Percentiles rank a stretch among this genome's conserved stretches.
Conservation (phyloP, 2,888 invertebrate genomes). For the Apamea crenata region DNA sequence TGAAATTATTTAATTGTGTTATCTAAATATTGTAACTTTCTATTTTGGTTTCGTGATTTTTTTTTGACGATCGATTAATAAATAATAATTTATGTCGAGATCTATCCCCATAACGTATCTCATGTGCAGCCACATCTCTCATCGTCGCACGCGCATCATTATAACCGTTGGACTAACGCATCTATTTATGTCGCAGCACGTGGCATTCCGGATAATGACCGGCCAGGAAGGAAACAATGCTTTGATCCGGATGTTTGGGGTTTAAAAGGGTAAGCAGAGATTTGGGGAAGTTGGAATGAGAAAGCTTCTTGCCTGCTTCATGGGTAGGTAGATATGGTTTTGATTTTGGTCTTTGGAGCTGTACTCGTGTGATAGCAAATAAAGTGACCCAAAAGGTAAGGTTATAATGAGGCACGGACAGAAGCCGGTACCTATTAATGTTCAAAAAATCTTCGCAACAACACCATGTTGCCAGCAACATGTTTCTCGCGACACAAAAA, state of each 20-base stretch:
- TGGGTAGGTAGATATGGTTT: neutral
- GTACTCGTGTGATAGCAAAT: neutral
- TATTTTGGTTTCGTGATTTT: too few relatives aligned
- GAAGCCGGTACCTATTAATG: neutral
- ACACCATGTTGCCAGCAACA: neutral
- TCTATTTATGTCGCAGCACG: conserved; percentile 65
- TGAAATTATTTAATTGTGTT: too few relatives aligned
- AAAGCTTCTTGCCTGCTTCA: neutral
- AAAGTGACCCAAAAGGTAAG: too few relatives aligned
- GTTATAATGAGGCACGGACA: neutral
- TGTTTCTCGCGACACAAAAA: neutral
- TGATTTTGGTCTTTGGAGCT: too few relatives aligned
- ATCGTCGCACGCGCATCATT: conserved; percentile 67
- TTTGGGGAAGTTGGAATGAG: neutral
- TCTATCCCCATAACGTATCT: conserved; percentile 41
- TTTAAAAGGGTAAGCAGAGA: conserved; percentile 19
- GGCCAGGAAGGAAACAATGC: conserved; percentile 68
- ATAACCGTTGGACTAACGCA: conserved; percentile 66
- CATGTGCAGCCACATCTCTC: conserved; percentile 40
- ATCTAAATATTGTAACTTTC: too few relatives aligned
- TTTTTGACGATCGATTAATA: too few relatives aligned
- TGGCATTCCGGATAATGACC: conserved; percentile 82
- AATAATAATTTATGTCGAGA: conserved; percentile 37
- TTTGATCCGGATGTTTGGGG: conserved; percentile 63
- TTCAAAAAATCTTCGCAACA: neutral